These are phyloP conservation scores for Cossypha caffra DNA, from an alignment of 2,797 vertebrate genomes.

Conservation along the genomic window DNA sequence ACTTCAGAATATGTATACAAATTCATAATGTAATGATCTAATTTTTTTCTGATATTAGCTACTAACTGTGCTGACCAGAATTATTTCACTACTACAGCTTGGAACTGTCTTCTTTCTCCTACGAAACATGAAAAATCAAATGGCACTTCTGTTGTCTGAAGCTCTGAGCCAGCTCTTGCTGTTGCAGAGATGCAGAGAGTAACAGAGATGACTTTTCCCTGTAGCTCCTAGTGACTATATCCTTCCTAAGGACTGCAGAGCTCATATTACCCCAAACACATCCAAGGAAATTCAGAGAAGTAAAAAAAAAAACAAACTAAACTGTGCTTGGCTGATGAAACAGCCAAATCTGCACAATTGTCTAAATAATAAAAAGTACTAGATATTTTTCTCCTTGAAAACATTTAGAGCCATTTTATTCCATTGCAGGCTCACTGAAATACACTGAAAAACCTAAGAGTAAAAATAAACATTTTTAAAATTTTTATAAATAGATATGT, in stretches of 20 bases:
- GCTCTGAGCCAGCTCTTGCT: neutral
- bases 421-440: neutral
- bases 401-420: neutral
- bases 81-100: neutral
- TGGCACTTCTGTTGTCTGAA: neutral
- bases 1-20: neutral
- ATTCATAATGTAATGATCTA: neutral
- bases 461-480: neutral
- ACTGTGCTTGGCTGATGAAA: neutral
- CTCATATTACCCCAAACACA: neutral
- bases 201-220: neutral
- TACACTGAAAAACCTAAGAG: neutral
- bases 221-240: neutral
- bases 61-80: neutral
- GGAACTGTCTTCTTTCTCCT: neutral
- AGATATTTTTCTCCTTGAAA: neutral
- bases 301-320: neutral
- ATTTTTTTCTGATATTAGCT: neutral
- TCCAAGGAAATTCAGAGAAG: neutral
- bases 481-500: too few relatives aligned
- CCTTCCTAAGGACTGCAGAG: neutral
- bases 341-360: neutral
- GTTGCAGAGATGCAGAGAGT: neutral
- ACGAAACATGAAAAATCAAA: neutral
- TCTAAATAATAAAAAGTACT: neutral